Evolutionary conservation across 2,113 vertebrate species (phyloP), one percentile per base, ranked within the genome.

Genomic region (Mesocricetus auratus): DNA sequence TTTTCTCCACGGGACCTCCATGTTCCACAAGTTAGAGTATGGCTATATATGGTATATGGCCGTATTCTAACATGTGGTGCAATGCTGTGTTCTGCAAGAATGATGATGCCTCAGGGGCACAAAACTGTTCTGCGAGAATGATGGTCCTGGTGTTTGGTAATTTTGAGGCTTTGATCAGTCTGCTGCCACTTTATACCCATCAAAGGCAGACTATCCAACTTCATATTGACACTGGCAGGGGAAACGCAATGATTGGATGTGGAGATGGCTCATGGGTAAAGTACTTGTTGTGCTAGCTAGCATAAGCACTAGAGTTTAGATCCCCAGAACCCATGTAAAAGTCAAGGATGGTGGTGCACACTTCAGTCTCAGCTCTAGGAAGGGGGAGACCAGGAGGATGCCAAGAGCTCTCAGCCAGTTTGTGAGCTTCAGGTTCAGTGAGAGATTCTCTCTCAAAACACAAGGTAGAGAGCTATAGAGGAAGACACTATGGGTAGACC

Each of bases 121-220:
- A 64, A 29, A 64, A 64, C 26, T n/a, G 8, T 83, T 66, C 21
- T 91, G 26, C 39, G 47, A 82, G 75, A 89, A 77, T 60, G 31
- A 42, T 68, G 45, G 83, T 12, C 10, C 39, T 73, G 6, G 13
- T 56, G 9, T 22, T 19, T 8, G 71, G 7, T 71, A 45, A 93
- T 62, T 95, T 83, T 73, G 36, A 96, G 29, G 31, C 0, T 39
- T 94, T n/a, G 36, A 56, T 78, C 33, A 29, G 29, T 45, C 69
- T 86, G 26, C 15, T 97, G 68, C 75, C 26, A 31, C 86, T 96
- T 90, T 47, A 45, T 8, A 53, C 9, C 11, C 79, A 26, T 75
- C 39, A 60, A 60, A 53, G 89, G 16, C 56, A 81, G 26, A 58
- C 22, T 16, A 8, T 6, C 42, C 86, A 66, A 95, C 71, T 94